Evolutionary conservation across 1,140 invertebrate species (phyloP).

Genomic region (Ceratosolen fusciceps): DNA sequence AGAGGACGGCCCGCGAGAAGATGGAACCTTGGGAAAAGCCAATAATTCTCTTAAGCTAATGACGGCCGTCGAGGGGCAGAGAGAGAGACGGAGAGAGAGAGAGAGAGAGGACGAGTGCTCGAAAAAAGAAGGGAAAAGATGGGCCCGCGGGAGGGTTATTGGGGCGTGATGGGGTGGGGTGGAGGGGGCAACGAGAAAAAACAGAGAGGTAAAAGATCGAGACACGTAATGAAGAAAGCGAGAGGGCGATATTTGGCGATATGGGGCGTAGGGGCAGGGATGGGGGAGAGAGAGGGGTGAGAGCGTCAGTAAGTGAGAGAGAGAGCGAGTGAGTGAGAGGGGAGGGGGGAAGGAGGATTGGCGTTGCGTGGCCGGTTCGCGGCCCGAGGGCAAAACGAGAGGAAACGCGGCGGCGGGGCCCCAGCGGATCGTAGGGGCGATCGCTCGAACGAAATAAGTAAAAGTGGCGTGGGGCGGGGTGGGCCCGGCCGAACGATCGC

Average conservation of each 20-base stretch:
- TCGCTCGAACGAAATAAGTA: constrained; percentile 9
- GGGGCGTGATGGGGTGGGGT: no score
- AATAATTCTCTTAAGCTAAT: neutral
- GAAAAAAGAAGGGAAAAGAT: neutral
- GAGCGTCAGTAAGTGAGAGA: neutral
- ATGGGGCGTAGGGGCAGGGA: neutral
- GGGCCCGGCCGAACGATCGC: neutral
- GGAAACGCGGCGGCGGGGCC: neutral
- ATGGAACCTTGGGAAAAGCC: neutral
- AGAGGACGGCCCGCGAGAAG: neutral
- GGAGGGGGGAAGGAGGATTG: no score
- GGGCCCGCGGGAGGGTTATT: no score
- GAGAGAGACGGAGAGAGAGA: neutral
- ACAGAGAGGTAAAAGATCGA: neutral
- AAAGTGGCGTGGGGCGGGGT: neutral
- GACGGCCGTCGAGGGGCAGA: neutral
- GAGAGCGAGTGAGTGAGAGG: neutral
- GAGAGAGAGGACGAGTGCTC: neutral
- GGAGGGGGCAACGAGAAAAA: neutral
- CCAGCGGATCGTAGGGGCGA: neutral
- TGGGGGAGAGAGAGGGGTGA: neutral
- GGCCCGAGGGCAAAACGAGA: constrained; percentile 19
- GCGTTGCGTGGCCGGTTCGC: constrained; percentile 29
- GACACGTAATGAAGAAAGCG: constrained; percentile 15
- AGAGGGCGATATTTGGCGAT: neutral